Evolutionary conservation across 2,113 vertebrate genomes (phyloP), one percentile per base, ranked within the genome.

Genomic region (Takifugu flavidus): DNA sequence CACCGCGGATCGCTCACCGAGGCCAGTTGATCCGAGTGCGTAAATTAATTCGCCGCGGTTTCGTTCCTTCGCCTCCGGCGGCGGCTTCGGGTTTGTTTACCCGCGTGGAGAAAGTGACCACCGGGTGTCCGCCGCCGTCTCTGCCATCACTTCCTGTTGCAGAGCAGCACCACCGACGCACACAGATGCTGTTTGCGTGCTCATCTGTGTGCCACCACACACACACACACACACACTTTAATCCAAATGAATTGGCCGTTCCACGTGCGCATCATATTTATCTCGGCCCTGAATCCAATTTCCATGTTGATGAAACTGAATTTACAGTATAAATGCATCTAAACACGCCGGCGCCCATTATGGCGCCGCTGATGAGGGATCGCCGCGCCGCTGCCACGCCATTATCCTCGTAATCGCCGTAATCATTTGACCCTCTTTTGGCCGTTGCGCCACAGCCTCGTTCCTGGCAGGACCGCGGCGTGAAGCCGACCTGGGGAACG

Each of bases 401-500:
- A 79, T 83, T 74, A 80, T 85, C 65, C 74, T 70, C 74, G 62
- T 86, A 80, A 87, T 88, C 78, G 67, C 70, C 53, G 64, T 75
- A 76, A 87, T 87, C 74, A 88, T 86, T 83, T 88, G 77, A 84
- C 80, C 79, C 75, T 62, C 75, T 71, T 84, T 86, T 71, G 74
- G 72, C 70, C 56, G 52, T 78, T 83, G 65, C 73, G 47, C 45
- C 45, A n/a, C 45, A 39, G 79, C 81, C 78, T 85, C 76, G 80
- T 80, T 80, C 82, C 85, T 75, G 76, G 61, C 74, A 65, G 65
- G 80, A 70, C 77, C 73, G 78, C 70, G 49, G 52, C 63, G 80
- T 69, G 72, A 83, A 75, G 77, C 68, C 61, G 72, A 86, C 76
- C 84, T 51, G 50, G 79, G 77, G 76, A 84, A 87, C 53, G 73